A percentile compares a stretch with the other conserved stretches of the same genome.
These are phyloP conservation scores for Myrmecobius fasciatus DNA, from an alignment of 2,113 vertebrate species.

Conservation along the genomic window DNA sequence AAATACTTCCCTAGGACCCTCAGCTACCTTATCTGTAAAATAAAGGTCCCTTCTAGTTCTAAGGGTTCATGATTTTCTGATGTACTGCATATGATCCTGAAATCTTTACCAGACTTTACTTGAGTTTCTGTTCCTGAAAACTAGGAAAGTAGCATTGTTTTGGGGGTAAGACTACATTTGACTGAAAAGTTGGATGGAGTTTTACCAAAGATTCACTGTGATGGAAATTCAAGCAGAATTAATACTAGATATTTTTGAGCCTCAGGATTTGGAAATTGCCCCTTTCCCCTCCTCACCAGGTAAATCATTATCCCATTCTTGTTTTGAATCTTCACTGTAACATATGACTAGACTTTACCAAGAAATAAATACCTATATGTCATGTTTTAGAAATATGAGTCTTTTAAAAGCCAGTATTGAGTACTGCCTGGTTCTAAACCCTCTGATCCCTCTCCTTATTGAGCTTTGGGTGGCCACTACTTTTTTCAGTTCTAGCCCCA, in stretches of 20 bases:
- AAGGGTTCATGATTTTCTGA: neutral
- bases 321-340: neutral
- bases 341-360: neutral
- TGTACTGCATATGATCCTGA: neutral
- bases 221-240: neutral
- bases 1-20: neutral
- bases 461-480: neutral
- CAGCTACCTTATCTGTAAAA: neutral
- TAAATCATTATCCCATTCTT: neutral
- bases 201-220: neutral
- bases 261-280: neutral
- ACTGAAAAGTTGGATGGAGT: neutral
- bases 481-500: neutral
- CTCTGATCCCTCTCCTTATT: neutral
- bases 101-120: constrained; percentile 14
- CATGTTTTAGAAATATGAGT: neutral
- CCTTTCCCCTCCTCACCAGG: neutral
- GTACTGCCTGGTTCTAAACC: neutral
- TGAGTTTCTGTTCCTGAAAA: constrained; percentile 56
- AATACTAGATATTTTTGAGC: neutral
- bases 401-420: neutral
- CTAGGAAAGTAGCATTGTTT: neutral
- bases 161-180: constrained; percentile 43
- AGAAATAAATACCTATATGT: neutral
- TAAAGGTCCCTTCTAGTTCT: neutral